A percentile compares a stretch with the other conserved stretches of the same genome.
These are phyloP conservation scores for Manis pentadactyla DNA, from an alignment of 2,797 vertebrate species.

Conservation along the genomic window DNA sequence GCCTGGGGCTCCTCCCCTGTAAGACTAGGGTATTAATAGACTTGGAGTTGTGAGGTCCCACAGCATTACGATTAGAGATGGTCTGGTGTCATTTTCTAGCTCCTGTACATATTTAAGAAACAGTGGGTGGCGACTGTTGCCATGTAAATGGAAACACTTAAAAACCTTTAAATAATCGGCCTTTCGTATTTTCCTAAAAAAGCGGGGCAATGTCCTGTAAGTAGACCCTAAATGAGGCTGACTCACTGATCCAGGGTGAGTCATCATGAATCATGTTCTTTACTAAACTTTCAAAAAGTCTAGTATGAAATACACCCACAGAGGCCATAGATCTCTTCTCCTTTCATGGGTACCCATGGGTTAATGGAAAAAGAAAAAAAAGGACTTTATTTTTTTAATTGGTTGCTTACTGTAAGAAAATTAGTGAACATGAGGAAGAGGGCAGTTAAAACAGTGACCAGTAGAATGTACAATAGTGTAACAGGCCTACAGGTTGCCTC, in stretches of 20 bases:
- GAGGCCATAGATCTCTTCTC: background rate
- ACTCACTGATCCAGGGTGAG: background rate
- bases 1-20: background rate
- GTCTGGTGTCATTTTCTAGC: background rate
- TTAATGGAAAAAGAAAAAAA: background rate
- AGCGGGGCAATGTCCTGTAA: background rate
- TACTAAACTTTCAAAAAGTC: background rate
- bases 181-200: background rate
- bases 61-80: accelerated
- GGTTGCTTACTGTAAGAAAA: background rate
- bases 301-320: background rate
- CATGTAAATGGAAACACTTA: background rate
- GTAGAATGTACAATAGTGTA: accelerated
- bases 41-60: background rate
- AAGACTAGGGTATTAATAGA: background rate
- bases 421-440: background rate
- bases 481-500: background rate
- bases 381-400: background rate
- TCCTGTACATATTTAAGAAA: background rate
- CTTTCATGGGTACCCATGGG: background rate
- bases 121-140: too few species aligned
- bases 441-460: too few species aligned
- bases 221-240: background rate
- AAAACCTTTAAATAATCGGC: background rate
- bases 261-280: background rate